Conservation (phyloP, 2,113 vertebrate species). For the Oxyura jamaicensis region DNA sequence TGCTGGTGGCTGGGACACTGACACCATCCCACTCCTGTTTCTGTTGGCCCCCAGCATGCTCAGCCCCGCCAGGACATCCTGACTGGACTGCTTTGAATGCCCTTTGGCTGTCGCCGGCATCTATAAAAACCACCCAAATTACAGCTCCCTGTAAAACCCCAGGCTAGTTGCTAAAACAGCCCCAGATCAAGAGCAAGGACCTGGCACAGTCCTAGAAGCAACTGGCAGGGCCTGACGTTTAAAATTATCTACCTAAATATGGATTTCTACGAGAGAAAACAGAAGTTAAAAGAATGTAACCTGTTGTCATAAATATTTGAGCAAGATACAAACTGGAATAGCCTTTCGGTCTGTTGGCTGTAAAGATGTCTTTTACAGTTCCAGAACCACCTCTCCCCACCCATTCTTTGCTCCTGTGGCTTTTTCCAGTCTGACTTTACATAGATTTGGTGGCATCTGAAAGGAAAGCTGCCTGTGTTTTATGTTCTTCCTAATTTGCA, state of each 20-base stretch:
- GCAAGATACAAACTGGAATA: slow-evolving; percentile 33
- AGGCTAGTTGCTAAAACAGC: slow-evolving; percentile 14
- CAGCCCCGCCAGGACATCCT: background rate
- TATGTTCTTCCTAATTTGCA: slow-evolving; percentile 33
- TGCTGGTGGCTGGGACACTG: accelerated
- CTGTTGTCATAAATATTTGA: slow-evolving; percentile 31
- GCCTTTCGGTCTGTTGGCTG: slow-evolving; percentile 2
- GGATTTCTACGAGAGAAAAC: slow-evolving; percentile 26
- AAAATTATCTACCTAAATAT: slow-evolving; percentile 51
- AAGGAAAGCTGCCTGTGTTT: slow-evolving; percentile 40
- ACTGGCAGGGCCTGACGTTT: slow-evolving; percentile 18
- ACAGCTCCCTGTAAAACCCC: slow-evolving; percentile 38
- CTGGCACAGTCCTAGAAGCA: slow-evolving; percentile 27
- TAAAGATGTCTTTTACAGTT: slow-evolving; percentile 38
- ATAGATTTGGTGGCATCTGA: background rate
- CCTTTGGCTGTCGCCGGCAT: background rate
- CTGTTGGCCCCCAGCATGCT: background rate
- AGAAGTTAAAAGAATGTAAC: slow-evolving; percentile 34
- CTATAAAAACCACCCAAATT: slow-evolving; percentile 54
- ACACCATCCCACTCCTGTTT: background rate
- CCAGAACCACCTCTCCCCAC: background rate
- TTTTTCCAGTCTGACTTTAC: slow-evolving; percentile 22
- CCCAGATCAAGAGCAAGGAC: background rate
- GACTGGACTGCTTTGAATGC: slow-evolving; percentile 9
- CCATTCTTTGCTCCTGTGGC: background rate